Evolutionary conservation across 2,888 invertebrate species (phyloP), one percentile per base, ranked within the genome.

Genomic region (Gymnosoma rotundatum): DNA sequence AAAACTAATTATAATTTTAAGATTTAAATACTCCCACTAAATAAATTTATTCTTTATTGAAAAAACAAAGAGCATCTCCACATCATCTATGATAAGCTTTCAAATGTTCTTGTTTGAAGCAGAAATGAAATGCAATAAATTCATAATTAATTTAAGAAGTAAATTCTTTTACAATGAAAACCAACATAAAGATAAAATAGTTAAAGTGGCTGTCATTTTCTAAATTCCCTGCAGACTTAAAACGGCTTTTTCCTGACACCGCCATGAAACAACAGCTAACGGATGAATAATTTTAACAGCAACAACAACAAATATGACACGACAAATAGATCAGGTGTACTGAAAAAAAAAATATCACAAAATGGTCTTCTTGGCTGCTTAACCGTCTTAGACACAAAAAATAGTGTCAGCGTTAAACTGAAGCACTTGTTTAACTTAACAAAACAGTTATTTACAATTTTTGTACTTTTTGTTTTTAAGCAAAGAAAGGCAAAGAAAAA

Each of bases 291-390:
- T 32, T 5, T 32, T 32, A 32, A 32, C 73, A 75, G 5, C 21
- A 54, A 52, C 21, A 81, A 63, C 64, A 63, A 66, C 50, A 69
- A 52, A 63, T 73, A 42, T 74, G 81, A 81, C 80, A 81, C 78
- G 81, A 83, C 78, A 83, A 86, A 81, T 81, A 83, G 85, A 85
- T 85, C 76, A 84, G 80, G 79, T 78, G 83, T 74, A 85, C 73
- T 66, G 14, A 38, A 66, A 58, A 60, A 56, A 72, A 54, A 63
- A 48, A 50, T 4, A 25, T 25, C 25, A 25, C 8, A 60, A 72
- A 84, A 73, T 61, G 78, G 61, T 56, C 73, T 63, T 32, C 32
- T 81, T 66, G 58, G 21, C 48, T 67, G n/a, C 52, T 60, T 45
- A 56, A 76, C 48, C 73, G 67, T 69, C 58, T 54, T 54, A 82